Evolutionary conservation across 2,888 invertebrate species (phyloP).

Genomic region (Dorcus parallelipipedus): DNA sequence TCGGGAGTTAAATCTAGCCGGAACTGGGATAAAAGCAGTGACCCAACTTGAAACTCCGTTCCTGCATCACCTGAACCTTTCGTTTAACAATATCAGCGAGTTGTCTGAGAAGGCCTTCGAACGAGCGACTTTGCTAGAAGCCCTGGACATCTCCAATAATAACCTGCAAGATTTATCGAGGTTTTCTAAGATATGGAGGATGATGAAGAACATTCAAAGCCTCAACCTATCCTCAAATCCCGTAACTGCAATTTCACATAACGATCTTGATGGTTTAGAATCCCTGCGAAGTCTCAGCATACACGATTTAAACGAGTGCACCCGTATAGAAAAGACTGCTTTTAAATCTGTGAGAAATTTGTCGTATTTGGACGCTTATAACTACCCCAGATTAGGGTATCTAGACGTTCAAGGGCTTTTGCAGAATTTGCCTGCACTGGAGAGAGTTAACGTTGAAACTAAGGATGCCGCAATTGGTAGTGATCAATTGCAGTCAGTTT

Average conservation of each 20-base stretch:
- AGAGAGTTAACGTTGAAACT: slow-evolving; percentile 78
- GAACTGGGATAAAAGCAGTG: slow-evolving; percentile 68
- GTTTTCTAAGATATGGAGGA: slow-evolving; percentile 65
- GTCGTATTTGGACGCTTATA: slow-evolving; percentile 66
- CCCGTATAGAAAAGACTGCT: slow-evolving; percentile 77
- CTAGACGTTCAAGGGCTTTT: slow-evolving; percentile 82
- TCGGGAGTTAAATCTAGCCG: slow-evolving; percentile 75
- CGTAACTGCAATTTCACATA: slow-evolving; percentile 71
- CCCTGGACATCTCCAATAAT: slow-evolving; percentile 75
- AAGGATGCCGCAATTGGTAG: slow-evolving; percentile 79
- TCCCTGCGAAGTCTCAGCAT: slow-evolving; percentile 65
- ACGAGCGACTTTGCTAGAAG: slow-evolving; percentile 74
- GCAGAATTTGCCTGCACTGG: slow-evolving; percentile 69
- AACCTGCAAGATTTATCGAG: slow-evolving; percentile 58
- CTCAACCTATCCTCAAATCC: slow-evolving; percentile 83
- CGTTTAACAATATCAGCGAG: slow-evolving; percentile 67
- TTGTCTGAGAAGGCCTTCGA: slow-evolving; percentile 69
- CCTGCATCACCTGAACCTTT: slow-evolving; percentile 72
- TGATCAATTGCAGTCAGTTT: slow-evolving; percentile 74
- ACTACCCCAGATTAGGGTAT: slow-evolving; percentile 77
- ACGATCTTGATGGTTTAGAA: slow-evolving; percentile 70
- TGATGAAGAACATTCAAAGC: slow-evolving; percentile 65
- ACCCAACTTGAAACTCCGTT: slow-evolving; percentile 81
- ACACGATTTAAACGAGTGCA: slow-evolving; percentile 64
- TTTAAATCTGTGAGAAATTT: slow-evolving; percentile 72